These are phyloP conservation scores for Tachina fera DNA, from an alignment of 2,888 invertebrate species.

Conservation along the genomic window DNA sequence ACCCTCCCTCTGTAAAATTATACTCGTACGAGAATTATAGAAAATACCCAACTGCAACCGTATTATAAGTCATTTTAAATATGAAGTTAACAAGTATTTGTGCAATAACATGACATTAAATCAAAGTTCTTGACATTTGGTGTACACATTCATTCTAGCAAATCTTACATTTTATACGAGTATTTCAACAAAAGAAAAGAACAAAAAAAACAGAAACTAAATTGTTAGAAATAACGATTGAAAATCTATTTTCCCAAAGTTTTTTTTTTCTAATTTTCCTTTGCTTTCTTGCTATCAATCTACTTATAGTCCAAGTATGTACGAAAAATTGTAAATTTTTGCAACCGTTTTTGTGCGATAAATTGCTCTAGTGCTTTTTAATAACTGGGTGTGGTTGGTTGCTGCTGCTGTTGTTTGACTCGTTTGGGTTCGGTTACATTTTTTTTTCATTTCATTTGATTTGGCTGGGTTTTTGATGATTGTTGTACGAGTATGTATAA, in stretches of 20 bases:
- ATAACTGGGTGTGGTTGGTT: conserved; percentile 66
- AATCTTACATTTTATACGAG: conserved; percentile 33
- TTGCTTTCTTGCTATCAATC: conserved; percentile 12
- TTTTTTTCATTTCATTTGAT: conserved; percentile 19
- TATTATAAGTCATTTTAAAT: conserved; percentile 6
- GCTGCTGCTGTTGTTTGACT: conserved; percentile 1
- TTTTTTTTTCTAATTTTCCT: conserved; percentile 20
- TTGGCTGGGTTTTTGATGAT: conserved; percentile 26
- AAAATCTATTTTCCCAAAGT: conserved; percentile 49
- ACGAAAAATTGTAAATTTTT: conserved; percentile 26
- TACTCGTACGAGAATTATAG: neutral
- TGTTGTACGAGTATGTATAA: neutral
- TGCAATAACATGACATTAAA: conserved; percentile 67
- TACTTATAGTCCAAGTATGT: neutral
- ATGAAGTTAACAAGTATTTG: conserved; percentile 52
- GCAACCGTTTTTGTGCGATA: conserved; percentile 62
- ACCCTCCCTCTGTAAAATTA: conserved; percentile 9
- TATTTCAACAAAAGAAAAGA: conserved; percentile 7
- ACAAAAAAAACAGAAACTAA: neutral
- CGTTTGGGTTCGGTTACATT: conserved; percentile 35
- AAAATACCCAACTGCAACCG: neutral
- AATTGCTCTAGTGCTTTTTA: conserved; percentile 60
- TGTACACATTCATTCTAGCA: conserved; percentile 1
- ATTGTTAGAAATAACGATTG: conserved; percentile 43
- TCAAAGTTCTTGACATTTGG: conserved; percentile 70